Base-by-base conservation (phyloP, 2,888 invertebrate species). In the Osedax fenrisi region DNA sequence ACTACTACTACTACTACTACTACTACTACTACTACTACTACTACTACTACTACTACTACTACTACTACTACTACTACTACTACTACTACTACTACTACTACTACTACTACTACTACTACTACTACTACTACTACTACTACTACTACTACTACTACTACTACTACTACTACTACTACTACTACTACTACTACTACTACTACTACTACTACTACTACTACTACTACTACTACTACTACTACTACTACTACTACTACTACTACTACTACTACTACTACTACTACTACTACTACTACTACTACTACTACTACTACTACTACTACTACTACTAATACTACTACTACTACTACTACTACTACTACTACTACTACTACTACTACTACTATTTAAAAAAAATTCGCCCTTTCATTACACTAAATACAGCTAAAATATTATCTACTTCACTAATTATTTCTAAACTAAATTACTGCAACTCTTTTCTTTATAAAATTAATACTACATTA, bases 91-190 rank as follows among this genome's bases (percentile, higher is more conserved):
- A 26, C 66, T 67, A 73, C 66, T 67, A 69, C 66, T 67, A 73
- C 66, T 67, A 5, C 66, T 67, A 68, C 66, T 67, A 73, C 66
- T 26, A 26, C 26, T 25, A 69, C 27, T 67, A 73, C 66, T 67
- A 73, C 26, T 67, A 68, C 66, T 26, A 26, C 25, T 26, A 26
- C 27, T 26, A 68, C 66, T 67, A 73, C 17, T 27, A 24, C 66
- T 68, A 74, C 66, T 27, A 68, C 66, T 68, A 67, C 27, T 2
- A 68, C 66, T 27, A 74, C 66, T 68, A 68, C 66, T 27, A 70
- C 66, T 72, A 73, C 64, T 73, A 72, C 64, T 73, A 66, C 26
- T 73, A 64, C 64, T 73, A 73, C 64, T 73, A 73, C 64, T 73
- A 68, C 64, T 68, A 68, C 64, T n/a, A n/a, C n/a, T n/a, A n/a